Evolutionary conservation across 2,888 invertebrate genomes (phyloP).

Genomic region (Cataglyphis cursor): DNA sequence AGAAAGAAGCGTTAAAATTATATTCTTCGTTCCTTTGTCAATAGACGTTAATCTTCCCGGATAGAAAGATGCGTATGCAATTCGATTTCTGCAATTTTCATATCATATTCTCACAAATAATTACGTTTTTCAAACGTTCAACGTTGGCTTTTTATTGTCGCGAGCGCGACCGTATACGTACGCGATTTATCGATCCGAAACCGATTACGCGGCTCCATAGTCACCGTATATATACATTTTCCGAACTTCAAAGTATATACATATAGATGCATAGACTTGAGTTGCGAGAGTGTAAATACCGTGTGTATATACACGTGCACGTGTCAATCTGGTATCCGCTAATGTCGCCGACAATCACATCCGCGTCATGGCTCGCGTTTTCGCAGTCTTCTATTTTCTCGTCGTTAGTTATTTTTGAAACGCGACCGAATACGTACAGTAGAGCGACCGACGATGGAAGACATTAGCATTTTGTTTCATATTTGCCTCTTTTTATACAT

Average conservation of each 20-base stretch:
- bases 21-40: not conserved
- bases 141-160: constrained; percentile 35
- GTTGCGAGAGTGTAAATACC: constrained; percentile 11
- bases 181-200: constrained; percentile 69
- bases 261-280: not conserved
- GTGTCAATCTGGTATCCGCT: constrained; percentile 60
- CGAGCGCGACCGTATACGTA: constrained; percentile 27
- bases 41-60: not conserved
- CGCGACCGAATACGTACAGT: constrained; percentile 24
- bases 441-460: constrained; percentile 18
- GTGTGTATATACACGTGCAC: constrained; percentile 54
- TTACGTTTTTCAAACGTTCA: constrained; percentile 41
- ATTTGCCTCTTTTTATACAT: not conserved
- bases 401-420: constrained; percentile 47
- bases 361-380: constrained; percentile 47
- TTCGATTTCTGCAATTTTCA: not conserved
- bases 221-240: constrained; percentile 47
- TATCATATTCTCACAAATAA: constrained; percentile 10
- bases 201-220: constrained; percentile 48
- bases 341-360: constrained; percentile 60
- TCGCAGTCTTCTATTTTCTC: constrained; percentile 53
- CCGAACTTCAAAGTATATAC: constrained; percentile 14
- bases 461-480: constrained; percentile 29
- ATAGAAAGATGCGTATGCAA: not conserved
- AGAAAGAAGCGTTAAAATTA: constrained; percentile 14